phyloP scores from a whole-genome alignment of 2,113 vertebrate genomes.

The Enhydra lutris region DNA sequence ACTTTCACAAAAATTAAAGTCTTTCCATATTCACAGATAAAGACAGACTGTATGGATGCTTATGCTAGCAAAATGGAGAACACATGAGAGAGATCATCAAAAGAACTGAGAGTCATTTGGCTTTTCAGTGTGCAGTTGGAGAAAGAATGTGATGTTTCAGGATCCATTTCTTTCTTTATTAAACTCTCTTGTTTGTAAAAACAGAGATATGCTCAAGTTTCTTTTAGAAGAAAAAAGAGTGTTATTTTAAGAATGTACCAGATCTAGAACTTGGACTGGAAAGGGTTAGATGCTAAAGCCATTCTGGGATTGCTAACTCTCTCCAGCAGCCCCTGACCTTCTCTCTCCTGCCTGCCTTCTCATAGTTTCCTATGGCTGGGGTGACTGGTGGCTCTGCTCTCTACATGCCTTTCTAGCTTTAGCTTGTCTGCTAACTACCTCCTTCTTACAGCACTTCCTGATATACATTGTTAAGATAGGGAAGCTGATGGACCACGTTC shows the following conservation, averaged over 20 bases:
- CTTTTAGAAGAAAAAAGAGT: not conserved
- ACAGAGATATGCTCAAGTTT: not conserved
- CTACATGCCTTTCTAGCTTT: not conserved
- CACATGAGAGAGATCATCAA: not conserved
- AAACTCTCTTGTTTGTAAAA: not conserved
- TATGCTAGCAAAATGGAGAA: not conserved
- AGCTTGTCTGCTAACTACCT: not conserved
- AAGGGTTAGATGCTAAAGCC: not conserved
- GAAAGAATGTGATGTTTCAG: not conserved
- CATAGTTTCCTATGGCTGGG: not conserved
- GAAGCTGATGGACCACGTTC: not conserved
- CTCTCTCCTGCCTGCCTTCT: not conserved
- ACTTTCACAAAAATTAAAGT: not conserved
- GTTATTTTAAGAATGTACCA: not conserved
- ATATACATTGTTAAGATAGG: not conserved
- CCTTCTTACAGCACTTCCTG: not conserved
- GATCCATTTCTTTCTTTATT: not conserved
- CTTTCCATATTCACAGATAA: not conserved
- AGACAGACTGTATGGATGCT: not conserved
- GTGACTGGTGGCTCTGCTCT: too few relatives aligned
- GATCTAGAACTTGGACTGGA: not conserved
- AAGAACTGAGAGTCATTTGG: not conserved
- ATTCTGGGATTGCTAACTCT: not conserved
- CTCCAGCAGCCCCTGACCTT: not conserved
- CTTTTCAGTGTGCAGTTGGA: not conserved